Percentiles rank a stretch among this genome's conserved stretches.
Conservation (phyloP, 1,140 invertebrate genomes). For the Hycleus phaleratus region DNA sequence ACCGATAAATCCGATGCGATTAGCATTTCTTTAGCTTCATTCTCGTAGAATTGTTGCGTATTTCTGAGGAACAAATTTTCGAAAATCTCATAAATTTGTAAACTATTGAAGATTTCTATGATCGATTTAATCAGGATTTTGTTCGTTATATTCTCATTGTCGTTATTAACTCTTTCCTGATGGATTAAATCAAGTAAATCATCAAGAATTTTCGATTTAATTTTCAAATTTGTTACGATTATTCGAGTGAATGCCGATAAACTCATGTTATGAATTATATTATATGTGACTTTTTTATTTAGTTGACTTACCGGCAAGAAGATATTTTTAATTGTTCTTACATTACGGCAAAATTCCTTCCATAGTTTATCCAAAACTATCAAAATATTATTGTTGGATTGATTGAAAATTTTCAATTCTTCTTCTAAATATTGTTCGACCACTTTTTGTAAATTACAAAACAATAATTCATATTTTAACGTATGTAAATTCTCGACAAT, state of each 20-base stretch:
- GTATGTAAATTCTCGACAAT: slow-evolving; percentile 94
- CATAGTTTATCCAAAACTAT: slow-evolving; percentile 88
- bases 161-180: slow-evolving; percentile 77
- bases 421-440: slow-evolving; percentile 82
- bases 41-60: slow-evolving; percentile 80
- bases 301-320: slow-evolving; percentile 93
- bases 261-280: slow-evolving; percentile 54
- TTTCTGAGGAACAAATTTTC: slow-evolving; percentile 84
- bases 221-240: slow-evolving; percentile 79
- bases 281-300: slow-evolving; percentile 39
- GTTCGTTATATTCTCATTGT: slow-evolving; percentile 86
- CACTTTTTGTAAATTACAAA: slow-evolving; percentile 75
- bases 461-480: slow-evolving; percentile 80
- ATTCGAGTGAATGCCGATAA: slow-evolving; percentile 86
- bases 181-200: slow-evolving; percentile 85
- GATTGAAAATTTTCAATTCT: slow-evolving; percentile 77
- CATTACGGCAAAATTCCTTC: slow-evolving; percentile 87
- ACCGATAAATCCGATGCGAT: slow-evolving; percentile 83
- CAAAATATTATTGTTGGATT: slow-evolving; percentile 79
- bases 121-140: slow-evolving; percentile 84
- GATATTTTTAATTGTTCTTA: slow-evolving; percentile 96
- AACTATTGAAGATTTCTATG: slow-evolving; percentile 88
- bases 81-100: slow-evolving; percentile 93
- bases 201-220: slow-evolving; percentile 83
- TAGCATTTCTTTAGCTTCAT: slow-evolving; percentile 79